Conservation (phyloP, 1,140 invertebrate genomes). For the Megathymus violae region DNA sequence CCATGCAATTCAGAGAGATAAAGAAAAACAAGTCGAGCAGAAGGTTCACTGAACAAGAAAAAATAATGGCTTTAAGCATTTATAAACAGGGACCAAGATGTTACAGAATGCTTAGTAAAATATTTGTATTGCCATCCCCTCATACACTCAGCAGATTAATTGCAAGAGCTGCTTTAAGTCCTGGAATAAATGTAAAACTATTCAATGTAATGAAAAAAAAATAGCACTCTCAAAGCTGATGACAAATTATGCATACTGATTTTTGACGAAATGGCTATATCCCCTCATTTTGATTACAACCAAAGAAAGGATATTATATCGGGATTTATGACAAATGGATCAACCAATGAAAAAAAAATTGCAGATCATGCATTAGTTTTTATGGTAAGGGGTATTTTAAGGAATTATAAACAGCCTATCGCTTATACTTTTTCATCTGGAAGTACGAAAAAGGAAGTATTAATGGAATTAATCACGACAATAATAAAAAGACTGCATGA, state of each 20-base stretch:
- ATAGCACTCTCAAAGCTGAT: constrained; percentile 37
- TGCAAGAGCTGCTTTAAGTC: constrained; percentile 29
- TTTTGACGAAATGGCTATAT: constrained; percentile 64
- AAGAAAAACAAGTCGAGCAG: constrained; percentile 3
- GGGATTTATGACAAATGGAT: constrained; percentile 50
- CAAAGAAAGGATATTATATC: constrained; percentile 42
- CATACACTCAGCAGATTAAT: constrained; percentile 38
- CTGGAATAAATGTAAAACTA: constrained; percentile 51
- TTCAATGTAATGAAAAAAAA: constrained; percentile 45
- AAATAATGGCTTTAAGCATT: constrained; percentile 13
- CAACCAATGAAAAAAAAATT: constrained; percentile 34
- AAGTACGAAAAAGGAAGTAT: constrained; percentile 23
- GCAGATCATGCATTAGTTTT: constrained; percentile 60
- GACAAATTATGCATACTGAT: constrained; percentile 54
- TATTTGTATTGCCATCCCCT: constrained; percentile 34
- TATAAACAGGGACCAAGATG: constrained; percentile 17
- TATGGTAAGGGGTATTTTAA: constrained; percentile 52
- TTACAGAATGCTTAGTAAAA: constrained; percentile 21
- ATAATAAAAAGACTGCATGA: constrained; percentile 34
- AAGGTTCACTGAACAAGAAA: constrained; percentile 18
- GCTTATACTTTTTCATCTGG: constrained; percentile 42
- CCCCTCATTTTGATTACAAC: constrained; percentile 48
- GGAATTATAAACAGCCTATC: constrained; percentile 57
- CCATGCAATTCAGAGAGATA: constrained; percentile 7
- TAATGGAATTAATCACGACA: constrained; percentile 31